A percentile compares a stretch with the other conserved stretches of the same genome.
Evolutionary conservation across 2,797 vertebrate species (phyloP).

Genomic region (Chanos chanos): DNA sequence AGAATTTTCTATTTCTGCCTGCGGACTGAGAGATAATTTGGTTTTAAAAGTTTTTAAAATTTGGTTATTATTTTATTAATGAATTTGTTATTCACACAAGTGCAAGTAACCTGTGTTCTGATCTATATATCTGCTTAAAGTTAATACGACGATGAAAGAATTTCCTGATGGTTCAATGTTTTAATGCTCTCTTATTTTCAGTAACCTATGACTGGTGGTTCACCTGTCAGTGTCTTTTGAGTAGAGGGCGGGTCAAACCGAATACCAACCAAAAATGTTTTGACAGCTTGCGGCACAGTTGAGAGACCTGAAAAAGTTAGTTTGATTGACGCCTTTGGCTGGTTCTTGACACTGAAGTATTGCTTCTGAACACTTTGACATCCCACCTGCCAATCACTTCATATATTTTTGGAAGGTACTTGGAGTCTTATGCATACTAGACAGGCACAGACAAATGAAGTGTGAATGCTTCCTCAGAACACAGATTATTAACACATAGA

Average conservation of each 20-base stretch:
- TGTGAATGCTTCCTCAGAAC: conserved; percentile 4
- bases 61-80: not conserved
- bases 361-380: conserved; percentile 6
- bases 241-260: not conserved
- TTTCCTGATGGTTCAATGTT: too few species aligned
- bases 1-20: too few species aligned
- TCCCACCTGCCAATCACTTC: conserved; percentile 2
- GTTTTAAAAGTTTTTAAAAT: too few species aligned
- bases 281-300: not conserved
- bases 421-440: not conserved
- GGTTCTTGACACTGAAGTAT: conserved; percentile 7
- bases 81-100: too few species aligned
- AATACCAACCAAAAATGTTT: not conserved
- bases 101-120: too few species aligned
- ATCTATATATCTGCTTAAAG: too few species aligned
- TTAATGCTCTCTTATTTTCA: not conserved
- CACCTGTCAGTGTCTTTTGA: not conserved
- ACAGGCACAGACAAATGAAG: conserved; percentile 15
- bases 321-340: conserved; percentile 1
- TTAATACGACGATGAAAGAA: too few species aligned
- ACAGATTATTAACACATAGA: conserved; percentile 22
- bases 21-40: too few species aligned
- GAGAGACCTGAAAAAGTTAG: not conserved
- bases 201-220: not conserved
- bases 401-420: conserved; percentile 25